phyloP scores from a whole-genome alignment of 1,140 invertebrate species.

The Bradysia coprophila region DNA sequence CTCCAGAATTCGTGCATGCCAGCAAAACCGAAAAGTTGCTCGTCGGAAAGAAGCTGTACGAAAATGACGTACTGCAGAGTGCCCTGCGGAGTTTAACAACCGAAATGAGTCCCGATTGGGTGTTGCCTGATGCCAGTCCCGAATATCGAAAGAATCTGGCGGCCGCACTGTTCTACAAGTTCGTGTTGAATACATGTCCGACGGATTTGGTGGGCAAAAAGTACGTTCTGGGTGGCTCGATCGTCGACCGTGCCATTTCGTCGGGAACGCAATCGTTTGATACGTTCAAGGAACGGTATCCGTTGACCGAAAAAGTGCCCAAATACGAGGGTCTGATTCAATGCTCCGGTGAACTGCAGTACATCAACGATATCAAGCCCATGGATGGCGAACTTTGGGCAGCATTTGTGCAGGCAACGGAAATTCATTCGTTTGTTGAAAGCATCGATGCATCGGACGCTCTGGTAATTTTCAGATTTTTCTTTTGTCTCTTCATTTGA shows the following conservation, averaged over 20 bases:
- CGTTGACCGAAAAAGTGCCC: conserved; percentile 40
- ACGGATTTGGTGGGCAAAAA: conserved; percentile 14
- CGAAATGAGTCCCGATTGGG: conserved; percentile 40
- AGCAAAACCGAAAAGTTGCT: conserved; percentile 43
- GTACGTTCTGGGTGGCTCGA: conserved; percentile 26
- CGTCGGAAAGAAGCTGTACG: conserved; percentile 27
- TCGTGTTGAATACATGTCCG: conserved; percentile 29
- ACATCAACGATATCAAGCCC: conserved; percentile 39
- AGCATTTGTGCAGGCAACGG: conserved; percentile 38
- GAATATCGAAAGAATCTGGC: conserved; percentile 45
- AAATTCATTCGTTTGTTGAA: conserved; percentile 32
- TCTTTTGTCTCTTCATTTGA: neutral
- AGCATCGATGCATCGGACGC: conserved; percentile 38
- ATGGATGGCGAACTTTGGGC: conserved; percentile 35
- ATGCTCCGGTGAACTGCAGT: conserved; percentile 40
- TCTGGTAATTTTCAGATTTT: conserved; percentile 3
- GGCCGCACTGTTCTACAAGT: conserved; percentile 55
- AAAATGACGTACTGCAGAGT: conserved; percentile 26
- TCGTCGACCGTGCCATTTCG: conserved; percentile 33
- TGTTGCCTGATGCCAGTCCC: conserved; percentile 41
- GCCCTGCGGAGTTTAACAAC: conserved; percentile 33
- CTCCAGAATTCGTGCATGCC: conserved; percentile 49
- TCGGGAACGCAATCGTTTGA: conserved; percentile 41
- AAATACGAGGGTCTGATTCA: conserved; percentile 45
- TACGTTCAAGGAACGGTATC: conserved; percentile 39